A percentile compares a stretch with the other conserved stretches of the same genome.
These are phyloP conservation scores for Watersipora subatra DNA, from an alignment of 1,140 invertebrate species.

Conservation along the genomic window DNA sequence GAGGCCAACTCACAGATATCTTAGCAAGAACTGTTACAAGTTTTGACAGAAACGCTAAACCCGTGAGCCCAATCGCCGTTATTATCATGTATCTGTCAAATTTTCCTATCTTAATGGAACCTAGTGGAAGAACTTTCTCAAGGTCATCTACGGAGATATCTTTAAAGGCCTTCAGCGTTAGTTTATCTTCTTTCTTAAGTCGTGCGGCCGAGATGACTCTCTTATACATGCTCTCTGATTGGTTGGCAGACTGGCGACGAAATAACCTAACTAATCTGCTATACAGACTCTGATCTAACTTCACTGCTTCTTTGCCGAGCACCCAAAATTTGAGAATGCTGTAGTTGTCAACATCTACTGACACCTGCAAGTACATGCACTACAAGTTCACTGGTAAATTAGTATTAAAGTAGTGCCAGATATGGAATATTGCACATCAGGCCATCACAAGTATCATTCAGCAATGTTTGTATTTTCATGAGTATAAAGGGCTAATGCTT, in stretches of 20 bases:
- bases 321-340: conserved; percentile 34
- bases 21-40: conserved; percentile 20
- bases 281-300: neutral
- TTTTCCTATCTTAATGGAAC: conserved; percentile 23
- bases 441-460: too few relatives aligned
- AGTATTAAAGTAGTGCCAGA: too few relatives aligned
- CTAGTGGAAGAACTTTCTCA: conserved; percentile 34
- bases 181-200: conserved; percentile 30
- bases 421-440: too few relatives aligned
- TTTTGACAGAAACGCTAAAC: conserved; percentile 21
- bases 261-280: neutral
- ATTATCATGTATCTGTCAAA: conserved; percentile 23
- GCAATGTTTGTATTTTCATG: neutral
- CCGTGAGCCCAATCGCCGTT: conserved; percentile 16
- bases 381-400: too few relatives aligned
- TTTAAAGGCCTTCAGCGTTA: conserved; percentile 34
- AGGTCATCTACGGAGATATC: conserved; percentile 29
- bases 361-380: conserved; percentile 25
- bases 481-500: neutral
- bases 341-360: conserved; percentile 26
- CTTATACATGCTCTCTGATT: conserved; percentile 21
- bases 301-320: conserved; percentile 23
- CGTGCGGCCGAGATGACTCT: conserved; percentile 30
- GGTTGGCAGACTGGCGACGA: neutral
- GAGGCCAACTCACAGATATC: conserved; percentile 16